Conservation (phyloP, 30 jellyfish, hydroid and myxozoan genomes). For the Clytia hemisphaerica region DNA sequence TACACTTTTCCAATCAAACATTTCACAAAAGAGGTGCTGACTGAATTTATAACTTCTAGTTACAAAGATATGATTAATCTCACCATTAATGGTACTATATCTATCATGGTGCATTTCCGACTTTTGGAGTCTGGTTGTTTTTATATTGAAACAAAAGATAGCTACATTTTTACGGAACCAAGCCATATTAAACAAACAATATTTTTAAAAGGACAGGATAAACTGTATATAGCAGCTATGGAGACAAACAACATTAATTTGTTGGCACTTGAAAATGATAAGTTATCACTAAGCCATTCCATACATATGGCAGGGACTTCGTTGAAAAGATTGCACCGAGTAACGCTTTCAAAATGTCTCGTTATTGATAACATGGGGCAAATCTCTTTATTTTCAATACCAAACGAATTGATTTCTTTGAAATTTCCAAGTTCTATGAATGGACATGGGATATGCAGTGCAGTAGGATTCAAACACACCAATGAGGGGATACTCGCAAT, state of each 20-base stretch:
- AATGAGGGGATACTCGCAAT: slow-evolving; percentile 55
- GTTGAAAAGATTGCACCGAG: not conserved
- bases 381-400: slow-evolving; percentile 5
- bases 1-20: not conserved
- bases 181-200: not conserved
- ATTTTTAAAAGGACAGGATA: slow-evolving; percentile 9
- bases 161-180: not conserved
- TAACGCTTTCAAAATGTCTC: slow-evolving; percentile 25
- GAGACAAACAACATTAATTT: slow-evolving; percentile 9
- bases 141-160: not conserved
- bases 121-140: not conserved
- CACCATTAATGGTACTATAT: not conserved
- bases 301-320: slow-evolving; percentile 14
- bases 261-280: slow-evolving; percentile 1
- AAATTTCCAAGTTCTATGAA: slow-evolving; percentile 30
- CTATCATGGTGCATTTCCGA: not conserved
- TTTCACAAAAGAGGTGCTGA: slow-evolving; percentile 4
- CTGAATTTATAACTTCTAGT: not conserved
- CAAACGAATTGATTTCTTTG: not conserved
- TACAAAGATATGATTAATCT: not conserved
- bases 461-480: slow-evolving; percentile 9
- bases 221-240: not conserved
- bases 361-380: slow-evolving; percentile 25
- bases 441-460: slow-evolving; percentile 8
- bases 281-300: not conserved